Percentiles rank a stretch among this genome's conserved stretches.
These are phyloP conservation scores for Apis florea DNA, from an alignment of 1,140 invertebrate genomes.

Conservation along the genomic window DNA sequence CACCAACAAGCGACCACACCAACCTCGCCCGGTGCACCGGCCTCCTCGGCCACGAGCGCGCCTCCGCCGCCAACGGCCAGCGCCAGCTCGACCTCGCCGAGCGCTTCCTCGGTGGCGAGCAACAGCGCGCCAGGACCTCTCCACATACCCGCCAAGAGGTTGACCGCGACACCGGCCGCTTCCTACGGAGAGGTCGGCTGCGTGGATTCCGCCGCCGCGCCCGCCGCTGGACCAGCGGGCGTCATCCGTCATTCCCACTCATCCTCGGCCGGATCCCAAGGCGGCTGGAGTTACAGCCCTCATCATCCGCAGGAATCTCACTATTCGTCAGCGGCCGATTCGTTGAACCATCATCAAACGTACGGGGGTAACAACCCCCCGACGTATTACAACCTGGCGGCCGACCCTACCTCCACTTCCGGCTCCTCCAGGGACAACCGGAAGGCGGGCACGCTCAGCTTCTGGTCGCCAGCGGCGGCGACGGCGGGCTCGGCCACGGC, in stretches of 20 bases:
- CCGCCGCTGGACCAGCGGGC: slow-evolving; percentile 75
- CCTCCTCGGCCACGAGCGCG: slow-evolving; percentile 76
- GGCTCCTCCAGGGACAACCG: slow-evolving; percentile 81
- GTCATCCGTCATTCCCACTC: slow-evolving; percentile 89
- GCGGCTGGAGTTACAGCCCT: slow-evolving; percentile 78
- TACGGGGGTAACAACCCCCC: slow-evolving; percentile 84
- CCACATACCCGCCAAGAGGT: slow-evolving; percentile 91
- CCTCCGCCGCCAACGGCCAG: slow-evolving; percentile 82
- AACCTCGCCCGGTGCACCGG: slow-evolving; percentile 81
- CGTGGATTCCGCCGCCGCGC: slow-evolving; percentile 79
- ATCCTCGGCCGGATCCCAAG: slow-evolving; percentile 84
- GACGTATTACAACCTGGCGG: slow-evolving; percentile 89
- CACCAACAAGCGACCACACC: slow-evolving; percentile 79
- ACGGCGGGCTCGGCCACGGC: slow-evolving; percentile 80
- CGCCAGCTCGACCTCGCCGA: slow-evolving; percentile 85
- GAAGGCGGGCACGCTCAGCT: slow-evolving; percentile 83
- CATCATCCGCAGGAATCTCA: slow-evolving; percentile 79
- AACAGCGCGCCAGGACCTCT: slow-evolving; percentile 85
- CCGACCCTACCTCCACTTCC: slow-evolving; percentile 81
- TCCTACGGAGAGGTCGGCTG: slow-evolving; percentile 83
- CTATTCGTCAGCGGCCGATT: slow-evolving; percentile 76
- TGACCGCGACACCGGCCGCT: slow-evolving; percentile 78
- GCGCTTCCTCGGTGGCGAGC: slow-evolving; percentile 84
- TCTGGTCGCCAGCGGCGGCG: slow-evolving; percentile 86
- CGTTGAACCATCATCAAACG: slow-evolving; percentile 85